These are phyloP conservation scores for Pseudorectes ferrugineus DNA, from an alignment of 2,113 vertebrate species.

Conservation along the genomic window DNA sequence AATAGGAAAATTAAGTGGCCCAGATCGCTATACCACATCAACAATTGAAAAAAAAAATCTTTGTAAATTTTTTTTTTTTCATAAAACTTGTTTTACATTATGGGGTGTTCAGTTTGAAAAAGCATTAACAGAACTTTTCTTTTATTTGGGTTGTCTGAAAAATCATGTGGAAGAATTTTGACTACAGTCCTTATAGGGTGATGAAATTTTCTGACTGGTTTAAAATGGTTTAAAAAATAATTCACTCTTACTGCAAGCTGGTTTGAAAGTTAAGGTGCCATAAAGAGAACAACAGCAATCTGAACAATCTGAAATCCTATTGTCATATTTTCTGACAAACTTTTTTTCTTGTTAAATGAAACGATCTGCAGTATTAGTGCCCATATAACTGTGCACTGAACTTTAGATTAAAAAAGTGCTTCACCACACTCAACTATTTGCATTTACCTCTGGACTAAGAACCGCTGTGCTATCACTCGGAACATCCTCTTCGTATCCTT, in stretches of 20 bases:
- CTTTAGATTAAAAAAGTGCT: neutral
- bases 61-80: no score
- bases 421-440: neutral
- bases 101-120: neutral
- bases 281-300: neutral
- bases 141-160: neutral
- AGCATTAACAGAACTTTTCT: neutral
- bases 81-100: neutral
- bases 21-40: neutral
- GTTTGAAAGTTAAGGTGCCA: neutral
- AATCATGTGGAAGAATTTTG: neutral
- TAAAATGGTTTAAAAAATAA: neutral
- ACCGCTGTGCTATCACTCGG: constrained; percentile 96
- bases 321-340: neutral
- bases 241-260: neutral
- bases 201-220: neutral
- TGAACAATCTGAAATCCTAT: neutral
- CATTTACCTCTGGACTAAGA: constrained; percentile 91
- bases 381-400: neutral
- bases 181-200: neutral
- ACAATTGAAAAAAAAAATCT: neutral
- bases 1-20: neutral
- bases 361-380: neutral
- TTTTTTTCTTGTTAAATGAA: neutral
- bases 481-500: constrained; percentile 93